phyloP scores from a whole-genome alignment of 2,888 invertebrate genomes.

The Neocrepidodera transversa region DNA sequence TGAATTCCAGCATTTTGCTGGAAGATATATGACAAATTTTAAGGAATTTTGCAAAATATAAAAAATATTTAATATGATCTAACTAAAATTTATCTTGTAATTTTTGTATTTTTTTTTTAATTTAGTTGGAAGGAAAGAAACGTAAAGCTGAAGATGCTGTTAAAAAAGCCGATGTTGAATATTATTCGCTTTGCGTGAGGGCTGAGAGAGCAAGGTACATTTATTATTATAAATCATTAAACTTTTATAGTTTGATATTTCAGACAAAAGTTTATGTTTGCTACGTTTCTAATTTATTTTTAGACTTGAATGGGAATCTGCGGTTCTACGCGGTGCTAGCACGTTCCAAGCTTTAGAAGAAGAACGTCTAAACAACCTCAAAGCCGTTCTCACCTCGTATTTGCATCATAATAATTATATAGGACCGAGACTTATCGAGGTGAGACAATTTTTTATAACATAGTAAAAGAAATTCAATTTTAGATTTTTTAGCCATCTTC shows the following conservation, averaged over 20 bases:
- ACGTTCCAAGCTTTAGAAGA: conserved; percentile 90
- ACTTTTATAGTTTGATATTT: too few species aligned
- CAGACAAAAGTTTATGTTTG: too few species aligned
- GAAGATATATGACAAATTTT: too few species aligned
- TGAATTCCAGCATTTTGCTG: too few species aligned
- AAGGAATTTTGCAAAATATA: too few species aligned
- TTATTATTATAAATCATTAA: conserved; percentile 4
- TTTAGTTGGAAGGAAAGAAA: conserved; percentile 83
- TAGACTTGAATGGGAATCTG: conserved; percentile 90
- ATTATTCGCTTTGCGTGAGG: conserved; percentile 88
- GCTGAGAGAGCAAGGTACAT: conserved; percentile 84
- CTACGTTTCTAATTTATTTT: too few species aligned
- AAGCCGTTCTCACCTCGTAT: conserved; percentile 72
- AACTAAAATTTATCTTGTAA: too few species aligned
- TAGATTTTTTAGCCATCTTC: too few species aligned
- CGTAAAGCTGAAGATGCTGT: conserved; percentile 90
- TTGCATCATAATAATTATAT: conserved; percentile 72
- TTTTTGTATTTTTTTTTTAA: too few species aligned
- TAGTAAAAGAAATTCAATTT: too few species aligned
- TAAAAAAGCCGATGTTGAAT: conserved; percentile 91
- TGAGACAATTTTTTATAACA: conserved; percentile 57
- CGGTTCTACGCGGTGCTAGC: conserved; percentile 84
- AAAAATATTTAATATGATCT: too few species aligned
- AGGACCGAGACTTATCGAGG: conserved; percentile 79
- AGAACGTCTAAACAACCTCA: conserved; percentile 83